Base-by-base conservation (phyloP, 2,113 vertebrate genomes). In the Cyprinodon variegatus region DNA sequence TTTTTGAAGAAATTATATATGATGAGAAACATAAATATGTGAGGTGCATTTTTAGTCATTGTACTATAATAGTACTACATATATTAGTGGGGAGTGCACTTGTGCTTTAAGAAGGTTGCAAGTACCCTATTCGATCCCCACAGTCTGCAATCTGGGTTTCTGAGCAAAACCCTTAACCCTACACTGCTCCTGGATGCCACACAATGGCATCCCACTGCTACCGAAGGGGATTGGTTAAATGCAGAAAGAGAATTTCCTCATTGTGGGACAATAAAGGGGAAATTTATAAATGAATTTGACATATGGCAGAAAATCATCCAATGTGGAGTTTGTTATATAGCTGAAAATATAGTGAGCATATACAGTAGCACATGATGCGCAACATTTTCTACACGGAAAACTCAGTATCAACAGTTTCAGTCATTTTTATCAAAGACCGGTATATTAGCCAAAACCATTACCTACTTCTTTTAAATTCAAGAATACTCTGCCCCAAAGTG, bases 401-500 rank as follows among this genome's bases (percentile, higher is more conserved):
- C 70, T 67, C 62, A 72, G 68, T 81, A 74, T 63, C 72, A 68
- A 90, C 81, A 77, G 87, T 87, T 80, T 86, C 81, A n/a, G 84
- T 84, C 53, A 15, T 85, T 83, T 82, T 50, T 65, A 72, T 89
- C 67, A 83, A 87, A 90, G 81, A 77, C 62, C 64, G 72, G 59
- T 80, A 86, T 73, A 89, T 90, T 90, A 88, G 81, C 83, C 81
- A 72, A 83, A 88, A 72, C 83, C 70, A 90, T 91, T 91, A 91
- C 86, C 83, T 77, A 74, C 84, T 82, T 85, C 74, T 84, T 84
- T 86, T 83, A 83, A 89, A 88, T 86, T 85, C 88, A 83, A 84
- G 85, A 85, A 89, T 79, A 88, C 86, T 86, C 87, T 90, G 88
- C 87, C 86, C 87, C 85, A 90, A 90, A 86, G 83, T 90, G 80